Evolutionary conservation across 1,140 invertebrate genomes (phyloP), one percentile per base, ranked within the genome.

Genomic region (Listronotus oregonensis): DNA sequence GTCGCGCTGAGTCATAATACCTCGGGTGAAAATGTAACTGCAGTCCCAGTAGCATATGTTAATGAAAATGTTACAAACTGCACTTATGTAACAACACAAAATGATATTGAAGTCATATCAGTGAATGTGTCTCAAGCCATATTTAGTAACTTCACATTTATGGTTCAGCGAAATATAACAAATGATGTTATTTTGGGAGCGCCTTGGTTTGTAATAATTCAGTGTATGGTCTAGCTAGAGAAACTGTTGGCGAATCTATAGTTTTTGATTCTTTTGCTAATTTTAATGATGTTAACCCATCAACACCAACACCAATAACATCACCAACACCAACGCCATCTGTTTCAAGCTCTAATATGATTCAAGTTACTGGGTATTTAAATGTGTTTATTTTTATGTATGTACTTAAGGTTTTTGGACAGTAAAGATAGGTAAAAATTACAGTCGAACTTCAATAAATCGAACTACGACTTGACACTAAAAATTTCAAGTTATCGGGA

Each of bases 141-240:
- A n/a, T 54, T 31, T 37, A 18, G 18, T 31, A 34, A 63, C 14
- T 27, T 44, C 6, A 34, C 50, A 0, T 63, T 52, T 46, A 1
- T 11, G 15, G 15, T 61, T 18, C 34, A 31, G n/a, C 3, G 34
- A 5, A 34, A 31, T 40, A 27, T 40, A n/a, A 17, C 27, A 3
- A 39, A n/a, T 2, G 44, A 46, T 34, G 39, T 56, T 2, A 12
- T 56, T 31, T 4, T n/a, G 15, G 62, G 62, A 64, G 62, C 56
- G 52, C 62, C 7, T 27, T 64, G 14, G 42, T 64, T 21, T 64
- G 62, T 43, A 64, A 64, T 27, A 21, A 27, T 34, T 47, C 62
- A 10, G 27, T 64, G 6, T 64, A 56, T 40, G 62, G 62, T 2
- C 40, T 64, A 15, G 52, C 46, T 7, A 55, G 62, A 46, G 62